A percentile compares a stretch with the other conserved stretches of the same genome.
Evolutionary conservation across 2,113 vertebrate genomes (phyloP).

Genomic region (Agapornis roseicollis): DNA sequence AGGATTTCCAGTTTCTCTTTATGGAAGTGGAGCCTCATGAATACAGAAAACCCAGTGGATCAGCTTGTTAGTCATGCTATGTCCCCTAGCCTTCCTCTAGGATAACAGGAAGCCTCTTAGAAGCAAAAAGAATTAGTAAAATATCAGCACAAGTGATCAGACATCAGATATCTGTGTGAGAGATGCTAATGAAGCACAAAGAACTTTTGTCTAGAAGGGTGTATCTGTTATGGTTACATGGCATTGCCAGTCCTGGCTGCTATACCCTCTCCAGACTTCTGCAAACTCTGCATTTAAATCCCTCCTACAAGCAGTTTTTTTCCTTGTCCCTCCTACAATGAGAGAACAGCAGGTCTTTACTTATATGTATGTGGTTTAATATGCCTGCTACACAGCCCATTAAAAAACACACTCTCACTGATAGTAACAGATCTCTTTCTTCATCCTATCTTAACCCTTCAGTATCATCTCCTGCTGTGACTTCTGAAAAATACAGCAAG

Average conservation of each 20-base stretch:
- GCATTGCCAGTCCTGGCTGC: background rate
- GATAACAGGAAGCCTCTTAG: background rate
- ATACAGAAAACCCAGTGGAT: conserved; percentile 45
- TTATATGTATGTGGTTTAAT: background rate
- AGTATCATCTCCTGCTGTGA: background rate
- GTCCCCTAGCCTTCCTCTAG: background rate
- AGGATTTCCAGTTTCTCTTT: conserved; percentile 12
- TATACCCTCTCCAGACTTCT: background rate
- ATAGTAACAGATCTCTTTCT: background rate
- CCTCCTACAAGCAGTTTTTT: background rate
- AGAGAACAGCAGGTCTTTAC: background rate
- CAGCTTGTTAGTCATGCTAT: background rate
- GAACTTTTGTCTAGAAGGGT: background rate
- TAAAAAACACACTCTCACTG: background rate
- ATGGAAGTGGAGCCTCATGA: background rate
- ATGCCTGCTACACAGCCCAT: background rate
- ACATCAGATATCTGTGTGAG: background rate
- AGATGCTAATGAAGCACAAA: background rate
- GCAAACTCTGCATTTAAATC: background rate
- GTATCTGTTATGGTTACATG: background rate
- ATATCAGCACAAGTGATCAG: background rate
- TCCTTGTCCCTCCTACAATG: background rate
- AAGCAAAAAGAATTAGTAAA: background rate
- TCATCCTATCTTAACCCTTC: background rate
- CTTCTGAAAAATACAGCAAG: background rate